These are phyloP conservation scores for Stercorarius parasiticus DNA, from an alignment of 2,113 vertebrate species.

Conservation along the genomic window DNA sequence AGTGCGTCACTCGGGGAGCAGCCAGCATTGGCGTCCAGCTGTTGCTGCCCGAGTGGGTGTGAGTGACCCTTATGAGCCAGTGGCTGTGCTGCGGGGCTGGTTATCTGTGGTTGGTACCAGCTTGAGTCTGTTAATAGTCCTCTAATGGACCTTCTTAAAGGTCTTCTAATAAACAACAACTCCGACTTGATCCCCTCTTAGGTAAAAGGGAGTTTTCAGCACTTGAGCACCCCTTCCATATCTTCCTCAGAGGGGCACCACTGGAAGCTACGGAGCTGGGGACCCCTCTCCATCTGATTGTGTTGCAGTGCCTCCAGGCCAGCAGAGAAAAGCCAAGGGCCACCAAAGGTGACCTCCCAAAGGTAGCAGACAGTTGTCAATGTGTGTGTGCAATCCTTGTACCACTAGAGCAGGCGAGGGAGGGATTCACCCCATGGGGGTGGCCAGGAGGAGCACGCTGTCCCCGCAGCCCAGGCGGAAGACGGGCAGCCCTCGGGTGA, in stretches of 20 bases:
- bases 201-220: not conserved
- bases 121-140: not conserved
- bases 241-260: not conserved
- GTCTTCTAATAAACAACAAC: not conserved
- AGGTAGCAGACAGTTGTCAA: not conserved
- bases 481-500: not conserved
- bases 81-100: too few relatives aligned
- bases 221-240: not conserved
- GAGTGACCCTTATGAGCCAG: too few relatives aligned
- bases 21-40: not conserved
- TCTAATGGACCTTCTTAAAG: not conserved
- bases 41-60: rapidly evolving
- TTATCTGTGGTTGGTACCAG: not conserved
- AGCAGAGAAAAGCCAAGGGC: not conserved
- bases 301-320: not conserved
- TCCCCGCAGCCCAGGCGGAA: not conserved
- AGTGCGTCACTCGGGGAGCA: not conserved
- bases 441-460: not conserved
- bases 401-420: not conserved
- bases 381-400: not conserved
- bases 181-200: not conserved
- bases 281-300: not conserved
- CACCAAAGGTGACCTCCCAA: not conserved
- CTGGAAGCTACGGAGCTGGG: too few relatives aligned
- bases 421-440: too few relatives aligned